Base-by-base conservation (phyloP, 2,113 vertebrate genomes). In the Chaenogobius annularis region DNA sequence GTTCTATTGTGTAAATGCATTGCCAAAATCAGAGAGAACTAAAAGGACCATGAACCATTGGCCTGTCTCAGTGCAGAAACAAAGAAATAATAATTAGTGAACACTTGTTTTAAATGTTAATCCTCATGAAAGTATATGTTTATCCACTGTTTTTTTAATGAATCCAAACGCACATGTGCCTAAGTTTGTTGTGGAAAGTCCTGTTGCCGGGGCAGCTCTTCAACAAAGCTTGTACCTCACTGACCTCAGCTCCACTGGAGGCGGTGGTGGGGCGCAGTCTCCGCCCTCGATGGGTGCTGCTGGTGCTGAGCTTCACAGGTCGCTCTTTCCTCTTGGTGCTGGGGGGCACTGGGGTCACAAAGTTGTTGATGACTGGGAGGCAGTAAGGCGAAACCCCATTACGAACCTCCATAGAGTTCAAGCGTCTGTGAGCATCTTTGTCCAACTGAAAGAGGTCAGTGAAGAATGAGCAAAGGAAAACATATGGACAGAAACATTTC, bases 311-410 rank as follows among this genome's bases (percentile, higher is more conserved):
- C 17, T 85, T 92, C 0, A 23, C 1, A 0, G 56, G 79, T 65
- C 83, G 90, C 8, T 89, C 88, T 70, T 72, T 90, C 31, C 69
- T 88, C 20, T 88, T 93, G 0, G 77, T 85, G 10, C 89, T 78
- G 0, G 94, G 96, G 1, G 95, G 96, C 64, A 91, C 85, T 0
- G 97, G 96, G 14, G 87, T 90, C 70, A 91, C 56, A 0, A 86
- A 91, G 72, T 82, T 93, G 72, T 90, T 93, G 75, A 95, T 87
- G 66, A 92, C 86, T 0, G 96, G 96, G 62, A 97, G 93, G 11
- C 89, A 92, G 70, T 93, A 95, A 0, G 92, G 92, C 0, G 95
- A 95, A 37, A 88, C 37, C 4, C 80, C 90, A 0, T 52, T 62
- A 35, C 86, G 71, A 59, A 82, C 73, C 13, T 95, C 93, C 68